Evolutionary conservation across 2,888 invertebrate genomes (phyloP).

Genomic region (Nymphalis c-album): DNA sequence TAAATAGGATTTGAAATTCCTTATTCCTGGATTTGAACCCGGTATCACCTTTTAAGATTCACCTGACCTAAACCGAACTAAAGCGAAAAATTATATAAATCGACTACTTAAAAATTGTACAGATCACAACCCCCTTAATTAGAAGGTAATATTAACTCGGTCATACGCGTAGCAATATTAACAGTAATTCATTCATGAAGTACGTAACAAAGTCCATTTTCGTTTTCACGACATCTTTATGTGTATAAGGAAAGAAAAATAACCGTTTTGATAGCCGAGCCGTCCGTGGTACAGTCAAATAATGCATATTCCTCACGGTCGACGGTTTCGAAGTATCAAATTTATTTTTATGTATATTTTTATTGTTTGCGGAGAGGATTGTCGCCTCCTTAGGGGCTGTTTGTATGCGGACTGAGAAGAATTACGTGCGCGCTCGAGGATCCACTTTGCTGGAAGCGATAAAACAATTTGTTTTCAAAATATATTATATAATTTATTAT

Average conservation of each 20-base stretch:
- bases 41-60: too few species aligned
- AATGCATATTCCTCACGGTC: constrained; percentile 66
- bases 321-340: constrained; percentile 68
- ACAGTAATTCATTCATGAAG: background rate
- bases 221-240: constrained; percentile 11
- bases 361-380: constrained; percentile 77
- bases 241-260: constrained; percentile 15
- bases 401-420: constrained; percentile 77
- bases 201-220: constrained; percentile 1
- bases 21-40: too few species aligned
- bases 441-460: constrained; percentile 68
- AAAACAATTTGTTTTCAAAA: constrained; percentile 75
- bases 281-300: constrained; percentile 39
- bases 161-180: background rate
- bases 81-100: too few species aligned
- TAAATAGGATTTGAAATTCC: too few species aligned
- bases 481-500: constrained; percentile 30
- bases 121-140: too few species aligned
- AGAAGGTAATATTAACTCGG: too few species aligned
- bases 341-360: constrained; percentile 79
- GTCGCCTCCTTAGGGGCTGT: constrained; percentile 76
- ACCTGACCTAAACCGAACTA: too few species aligned
- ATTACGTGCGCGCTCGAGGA: constrained; percentile 69
- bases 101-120: too few species aligned
- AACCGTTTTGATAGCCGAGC: constrained; percentile 29